Evolutionary conservation across 1,140 invertebrate species (phyloP).

Genomic region (Bombus superbus): DNA sequence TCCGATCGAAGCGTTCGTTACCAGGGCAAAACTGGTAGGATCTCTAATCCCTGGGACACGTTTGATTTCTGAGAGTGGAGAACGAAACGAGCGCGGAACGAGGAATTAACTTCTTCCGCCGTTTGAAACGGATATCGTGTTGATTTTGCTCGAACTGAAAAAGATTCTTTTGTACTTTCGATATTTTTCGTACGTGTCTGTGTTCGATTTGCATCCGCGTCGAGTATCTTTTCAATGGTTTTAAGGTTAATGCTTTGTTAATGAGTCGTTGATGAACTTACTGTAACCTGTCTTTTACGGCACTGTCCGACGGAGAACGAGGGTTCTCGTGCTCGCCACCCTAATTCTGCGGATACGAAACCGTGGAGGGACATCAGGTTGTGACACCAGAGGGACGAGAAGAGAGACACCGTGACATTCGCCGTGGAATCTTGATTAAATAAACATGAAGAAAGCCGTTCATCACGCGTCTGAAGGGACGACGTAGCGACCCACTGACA

Average conservation of each 20-base stretch:
- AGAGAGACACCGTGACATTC: conserved; percentile 52
- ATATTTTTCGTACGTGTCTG: not conserved
- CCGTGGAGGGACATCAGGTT: conserved; percentile 70
- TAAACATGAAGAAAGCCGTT: conserved; percentile 67
- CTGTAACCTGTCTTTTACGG: conserved; percentile 8
- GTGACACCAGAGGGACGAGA: conserved; percentile 49
- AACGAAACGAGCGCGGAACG: not conserved
- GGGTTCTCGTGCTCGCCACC: conserved; percentile 27
- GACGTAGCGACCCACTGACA: conserved; percentile 27
- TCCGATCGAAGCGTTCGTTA: conserved; percentile 37
- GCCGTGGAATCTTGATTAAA: conserved; percentile 67
- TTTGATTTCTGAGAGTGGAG: not conserved
- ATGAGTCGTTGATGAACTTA: conserved; percentile 32
- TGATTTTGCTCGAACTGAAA: not conserved
- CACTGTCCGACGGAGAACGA: conserved; percentile 29
- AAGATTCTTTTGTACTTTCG: not conserved
- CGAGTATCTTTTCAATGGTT: not conserved
- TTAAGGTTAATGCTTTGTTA: not conserved
- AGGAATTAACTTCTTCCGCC: not conserved
- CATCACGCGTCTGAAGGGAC: conserved; percentile 30
- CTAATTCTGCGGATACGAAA: conserved; percentile 52
- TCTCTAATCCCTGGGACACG: conserved; percentile 13
- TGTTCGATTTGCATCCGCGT: not conserved
- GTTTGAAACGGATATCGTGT: not conserved
- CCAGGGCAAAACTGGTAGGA: not conserved